Conservation (phyloP, 2,888 invertebrate genomes). For the Drosophila meridiana region DNA sequence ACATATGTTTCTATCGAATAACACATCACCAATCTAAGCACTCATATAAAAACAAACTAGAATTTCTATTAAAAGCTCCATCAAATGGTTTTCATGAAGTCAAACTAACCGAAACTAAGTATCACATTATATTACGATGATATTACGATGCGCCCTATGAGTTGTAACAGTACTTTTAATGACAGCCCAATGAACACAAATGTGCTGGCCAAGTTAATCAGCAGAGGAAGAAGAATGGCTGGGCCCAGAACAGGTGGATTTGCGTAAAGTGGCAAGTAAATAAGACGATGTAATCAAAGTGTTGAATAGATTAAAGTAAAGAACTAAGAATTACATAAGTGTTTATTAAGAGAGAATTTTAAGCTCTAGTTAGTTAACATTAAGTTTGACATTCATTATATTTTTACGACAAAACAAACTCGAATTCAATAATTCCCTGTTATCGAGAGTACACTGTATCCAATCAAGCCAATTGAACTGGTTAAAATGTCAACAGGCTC, state of each 20-base stretch:
- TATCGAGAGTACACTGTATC: neutral
- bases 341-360: neutral
- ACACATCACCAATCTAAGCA: neutral
- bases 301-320: neutral
- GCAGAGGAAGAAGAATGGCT: neutral
- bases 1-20: neutral
- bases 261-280: slow-evolving; percentile 8
- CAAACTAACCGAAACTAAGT: neutral
- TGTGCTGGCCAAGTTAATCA: slow-evolving; percentile 19
- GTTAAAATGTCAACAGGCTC: slow-evolving; percentile 21
- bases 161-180: slow-evolving; percentile 10
- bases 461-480: slow-evolving; percentile 13
- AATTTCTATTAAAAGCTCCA: neutral
- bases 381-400: too few relatives aligned
- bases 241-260: slow-evolving; percentile 16
- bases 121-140: neutral
- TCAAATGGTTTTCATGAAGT: neutral
- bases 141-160: neutral
- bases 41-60: neutral
- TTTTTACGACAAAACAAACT: neutral
- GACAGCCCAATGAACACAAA: slow-evolving; percentile 20
- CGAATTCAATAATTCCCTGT: too few relatives aligned
- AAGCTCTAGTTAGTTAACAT: neutral
- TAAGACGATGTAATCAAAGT: neutral
- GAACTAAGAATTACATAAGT: too few relatives aligned